Base-by-base conservation (phyloP, 2,797 vertebrate genomes). In the Notoglanidium macrostoma region DNA sequence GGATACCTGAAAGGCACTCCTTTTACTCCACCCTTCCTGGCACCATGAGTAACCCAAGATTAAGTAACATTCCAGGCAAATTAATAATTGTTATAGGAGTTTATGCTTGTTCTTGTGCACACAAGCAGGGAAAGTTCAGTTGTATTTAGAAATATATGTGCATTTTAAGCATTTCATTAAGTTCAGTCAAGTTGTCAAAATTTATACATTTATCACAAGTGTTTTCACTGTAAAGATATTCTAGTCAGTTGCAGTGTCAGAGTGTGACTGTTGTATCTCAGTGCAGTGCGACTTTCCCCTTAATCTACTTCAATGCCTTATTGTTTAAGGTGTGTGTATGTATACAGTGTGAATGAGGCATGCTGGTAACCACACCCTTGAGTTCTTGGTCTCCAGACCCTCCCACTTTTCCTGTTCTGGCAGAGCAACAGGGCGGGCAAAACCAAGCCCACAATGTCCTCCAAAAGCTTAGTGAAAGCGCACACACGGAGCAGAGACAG, bases 291-390 rank as follows among this genome's bases (percentile, higher is more conserved):
- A 67, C 61, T 32, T 32, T 68, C 63, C 68, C 9, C 15, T 68
- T 49, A 29, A 63, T 81, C 63, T 61, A 10, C 44, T 23, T n/a
- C 46, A 67, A 83, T 35, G 26, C 23, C 63, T 68, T 29, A 9
- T 68, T 44, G 10, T 70, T 46, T 14, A 70, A 70, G 70, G 83
- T 86, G 90, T 91, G 92, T 86, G 23, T 54, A 65, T 81, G 23
- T 70, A 73, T 82, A 44, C 49, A 67, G 79, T 55, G n/a, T 32
- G 49, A 74, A 78, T 77, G 76, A 90, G 87, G 85, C 85, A 83
- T 89, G 67, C 57, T 40, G 81, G 67, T 21, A 85, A 88, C 92
- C 94, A 95, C 94, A 95, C 95, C 40, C 94, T 94, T 89, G 85
- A 82, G 23, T 55, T 35, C 85, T 90, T 35, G 83, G 91, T 90